Evolutionary conservation across 2,113 vertebrate genomes (phyloP).

Genomic region (Psittacus erithacus): DNA sequence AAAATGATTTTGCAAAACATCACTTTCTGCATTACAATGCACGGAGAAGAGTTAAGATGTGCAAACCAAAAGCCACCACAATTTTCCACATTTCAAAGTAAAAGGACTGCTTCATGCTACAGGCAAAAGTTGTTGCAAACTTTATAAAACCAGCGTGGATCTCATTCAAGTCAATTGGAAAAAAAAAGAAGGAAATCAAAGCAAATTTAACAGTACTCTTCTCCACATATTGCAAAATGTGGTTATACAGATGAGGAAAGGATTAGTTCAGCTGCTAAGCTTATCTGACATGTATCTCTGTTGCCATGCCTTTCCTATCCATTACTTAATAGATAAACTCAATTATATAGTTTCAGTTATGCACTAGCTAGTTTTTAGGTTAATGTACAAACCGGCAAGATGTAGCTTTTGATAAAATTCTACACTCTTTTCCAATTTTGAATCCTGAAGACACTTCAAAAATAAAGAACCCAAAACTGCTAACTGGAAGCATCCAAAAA

Average conservation of each 20-base stretch:
- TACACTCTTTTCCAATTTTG: constrained; percentile 64
- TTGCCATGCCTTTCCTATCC: constrained; percentile 62
- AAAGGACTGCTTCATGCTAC: constrained; percentile 59
- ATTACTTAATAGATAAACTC: constrained; percentile 51
- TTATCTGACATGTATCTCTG: constrained; percentile 45
- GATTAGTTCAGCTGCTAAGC: constrained; percentile 62
- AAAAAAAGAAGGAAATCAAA: constrained; percentile 39
- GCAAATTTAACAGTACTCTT: constrained; percentile 67
- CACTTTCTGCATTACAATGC: constrained; percentile 59
- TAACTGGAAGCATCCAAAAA: constrained; percentile 82
- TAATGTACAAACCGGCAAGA: constrained; percentile 66
- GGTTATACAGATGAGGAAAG: constrained; percentile 50
- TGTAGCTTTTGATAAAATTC: constrained; percentile 66
- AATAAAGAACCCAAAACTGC: constrained; percentile 68
- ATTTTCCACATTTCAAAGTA: constrained; percentile 21
- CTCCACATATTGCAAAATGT: constrained; percentile 68
- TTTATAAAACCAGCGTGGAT: constrained; percentile 11
- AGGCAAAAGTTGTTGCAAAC: constrained; percentile 48
- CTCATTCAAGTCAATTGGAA: constrained; percentile 19
- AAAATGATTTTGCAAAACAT: constrained; percentile 68
- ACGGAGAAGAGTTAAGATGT: constrained; percentile 74
- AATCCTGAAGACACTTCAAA: constrained; percentile 74
- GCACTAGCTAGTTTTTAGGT: constrained; percentile 58
- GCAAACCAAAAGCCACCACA: constrained; percentile 37
- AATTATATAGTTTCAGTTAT: constrained; percentile 58